phyloP scores from a whole-genome alignment of 2,797 vertebrate species.

The Triplophysa bombifrons region DNA sequence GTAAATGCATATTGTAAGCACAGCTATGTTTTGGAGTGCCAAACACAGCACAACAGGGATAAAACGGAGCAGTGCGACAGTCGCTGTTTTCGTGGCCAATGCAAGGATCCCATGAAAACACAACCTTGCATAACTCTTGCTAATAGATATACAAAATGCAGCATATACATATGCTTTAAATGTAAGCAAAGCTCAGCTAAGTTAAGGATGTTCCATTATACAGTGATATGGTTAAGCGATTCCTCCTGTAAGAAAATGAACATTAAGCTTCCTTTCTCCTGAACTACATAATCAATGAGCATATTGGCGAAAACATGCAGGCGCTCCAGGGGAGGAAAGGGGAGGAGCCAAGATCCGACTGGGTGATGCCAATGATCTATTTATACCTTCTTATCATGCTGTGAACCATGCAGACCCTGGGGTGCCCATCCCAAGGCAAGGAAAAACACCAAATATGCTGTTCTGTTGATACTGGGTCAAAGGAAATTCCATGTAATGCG shows the following conservation, averaged over 20 bases:
- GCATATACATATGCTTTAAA: neutral
- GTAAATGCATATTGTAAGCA: no score
- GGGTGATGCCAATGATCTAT: slow-evolving; percentile 42
- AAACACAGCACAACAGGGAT: no score
- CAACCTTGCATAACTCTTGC: neutral
- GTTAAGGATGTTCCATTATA: slow-evolving; percentile 9
- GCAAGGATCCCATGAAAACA: no score
- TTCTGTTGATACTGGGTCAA: slow-evolving; percentile 27
- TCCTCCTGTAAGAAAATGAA: slow-evolving; percentile 11
- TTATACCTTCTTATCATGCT: slow-evolving; percentile 41
- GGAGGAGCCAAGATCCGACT: slow-evolving; percentile 7
- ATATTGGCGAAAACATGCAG: neutral
- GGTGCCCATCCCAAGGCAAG: slow-evolving; percentile 22
- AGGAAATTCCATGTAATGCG: slow-evolving; percentile 26
- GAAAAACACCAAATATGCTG: slow-evolving; percentile 26
- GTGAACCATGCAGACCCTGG: slow-evolving; percentile 24
- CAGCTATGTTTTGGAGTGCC: neutral
- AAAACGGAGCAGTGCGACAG: no score
- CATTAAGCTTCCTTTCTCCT: slow-evolving; percentile 7
- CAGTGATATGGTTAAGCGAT: slow-evolving; percentile 8
- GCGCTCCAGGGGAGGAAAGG: slow-evolving; percentile 9
- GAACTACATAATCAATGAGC: slow-evolving; percentile 46
- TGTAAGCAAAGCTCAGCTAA: neutral
- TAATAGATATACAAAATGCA: neutral
- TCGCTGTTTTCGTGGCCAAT: no score